Percentiles rank a stretch among this genome's conserved stretches.
These are phyloP conservation scores for Noctua pronuba DNA, from an alignment of 2,888 invertebrate species.

Conservation along the genomic window DNA sequence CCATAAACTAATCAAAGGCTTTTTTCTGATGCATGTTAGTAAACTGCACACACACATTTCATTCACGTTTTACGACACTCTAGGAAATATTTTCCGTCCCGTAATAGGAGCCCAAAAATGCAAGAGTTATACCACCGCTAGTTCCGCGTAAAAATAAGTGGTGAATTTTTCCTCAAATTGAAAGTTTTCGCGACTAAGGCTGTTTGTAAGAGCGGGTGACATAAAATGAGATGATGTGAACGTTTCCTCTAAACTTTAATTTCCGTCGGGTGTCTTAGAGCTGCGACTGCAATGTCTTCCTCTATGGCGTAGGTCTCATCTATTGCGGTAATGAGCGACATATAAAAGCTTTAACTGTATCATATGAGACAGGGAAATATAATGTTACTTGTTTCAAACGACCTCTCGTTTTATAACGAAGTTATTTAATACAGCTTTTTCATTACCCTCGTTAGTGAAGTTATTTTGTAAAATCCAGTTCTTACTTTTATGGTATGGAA, in stretches of 20 bases:
- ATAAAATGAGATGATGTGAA: conserved; percentile 40
- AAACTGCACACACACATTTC: neutral
- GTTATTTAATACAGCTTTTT: conserved; percentile 21
- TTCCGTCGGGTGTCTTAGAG: conserved; percentile 39
- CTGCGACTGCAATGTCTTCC: conserved; percentile 26
- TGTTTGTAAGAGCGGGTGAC: conserved; percentile 35
- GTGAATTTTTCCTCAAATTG: conserved; percentile 28
- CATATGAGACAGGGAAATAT: conserved; percentile 13
- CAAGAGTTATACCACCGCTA: neutral
- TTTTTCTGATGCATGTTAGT: neutral
- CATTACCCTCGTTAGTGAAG: conserved; percentile 1
- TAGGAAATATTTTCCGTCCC: conserved; percentile 10
- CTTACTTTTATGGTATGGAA: neutral
- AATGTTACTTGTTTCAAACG: conserved; percentile 13
- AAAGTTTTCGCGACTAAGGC: conserved; percentile 41
- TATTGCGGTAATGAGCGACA: conserved; percentile 22
- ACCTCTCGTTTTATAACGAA: conserved; percentile 11
- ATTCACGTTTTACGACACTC: neutral
- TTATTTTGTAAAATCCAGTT: neutral
- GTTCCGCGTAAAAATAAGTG: conserved; percentile 35
- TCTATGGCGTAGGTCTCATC: conserved; percentile 39
- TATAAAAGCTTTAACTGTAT: conserved; percentile 19
- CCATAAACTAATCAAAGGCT: conserved; percentile 5
- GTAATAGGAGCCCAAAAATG: conserved; percentile 27
- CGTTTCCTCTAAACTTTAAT: conserved; percentile 49